Evolutionary conservation across 2,888 invertebrate species (phyloP).

Genomic region (Amorpha juglandis): DNA sequence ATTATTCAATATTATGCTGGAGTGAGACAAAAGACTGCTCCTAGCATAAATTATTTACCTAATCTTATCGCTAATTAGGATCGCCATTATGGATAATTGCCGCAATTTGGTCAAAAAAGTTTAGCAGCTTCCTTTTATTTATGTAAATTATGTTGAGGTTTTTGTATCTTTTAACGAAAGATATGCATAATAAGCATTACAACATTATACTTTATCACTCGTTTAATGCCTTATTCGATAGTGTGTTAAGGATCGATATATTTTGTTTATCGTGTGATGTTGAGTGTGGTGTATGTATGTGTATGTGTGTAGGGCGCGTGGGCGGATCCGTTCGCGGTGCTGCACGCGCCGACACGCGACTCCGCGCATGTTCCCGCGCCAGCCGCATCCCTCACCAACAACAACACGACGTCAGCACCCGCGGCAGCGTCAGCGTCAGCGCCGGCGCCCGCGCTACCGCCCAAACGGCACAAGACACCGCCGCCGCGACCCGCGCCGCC

Average conservation of each 20-base stretch:
- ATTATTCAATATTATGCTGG: too few species aligned
- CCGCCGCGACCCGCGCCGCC: conserved; percentile 25
- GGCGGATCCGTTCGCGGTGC: conserved; percentile 95
- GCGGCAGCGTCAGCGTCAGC: not conserved
- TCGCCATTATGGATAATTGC: too few species aligned
- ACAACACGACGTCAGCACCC: not conserved
- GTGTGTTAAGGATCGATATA: not conserved
- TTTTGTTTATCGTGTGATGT: too few species aligned
- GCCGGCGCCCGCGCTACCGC: too few species aligned
- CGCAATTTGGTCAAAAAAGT: too few species aligned
- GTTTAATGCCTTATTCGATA: not conserved
- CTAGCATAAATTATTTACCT: too few species aligned
- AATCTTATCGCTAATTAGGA: too few species aligned
- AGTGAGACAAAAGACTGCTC: too few species aligned
- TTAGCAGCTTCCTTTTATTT: too few species aligned
- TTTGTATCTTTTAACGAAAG: too few species aligned
- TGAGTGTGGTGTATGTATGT: not conserved
- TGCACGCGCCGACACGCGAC: conserved; percentile 91
- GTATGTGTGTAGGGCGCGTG: conserved; percentile 90
- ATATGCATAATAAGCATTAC: too few species aligned
- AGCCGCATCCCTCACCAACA: conserved; percentile 44
- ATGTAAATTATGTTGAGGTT: too few species aligned
- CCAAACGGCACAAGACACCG: conserved; percentile 37
- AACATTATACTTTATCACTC: not conserved
- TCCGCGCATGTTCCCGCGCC: conserved; percentile 83